Percentiles rank a stretch among this genome's conserved stretches.
Evolutionary conservation across 2,888 invertebrate genomes (phyloP).

Genomic region (Neoascia interrupta): DNA sequence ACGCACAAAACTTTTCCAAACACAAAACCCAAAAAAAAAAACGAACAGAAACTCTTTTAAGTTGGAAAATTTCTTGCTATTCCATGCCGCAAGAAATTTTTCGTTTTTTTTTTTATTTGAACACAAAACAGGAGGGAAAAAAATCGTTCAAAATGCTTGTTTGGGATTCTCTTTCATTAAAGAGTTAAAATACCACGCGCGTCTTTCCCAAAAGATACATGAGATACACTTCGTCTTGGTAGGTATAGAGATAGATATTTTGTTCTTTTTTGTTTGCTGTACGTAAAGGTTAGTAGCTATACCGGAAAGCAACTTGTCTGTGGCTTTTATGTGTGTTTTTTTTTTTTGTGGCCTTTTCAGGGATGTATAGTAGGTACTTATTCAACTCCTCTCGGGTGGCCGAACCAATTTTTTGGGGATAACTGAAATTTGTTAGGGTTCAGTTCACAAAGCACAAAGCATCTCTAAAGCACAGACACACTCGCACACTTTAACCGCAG

Average conservation of each 20-base stretch:
- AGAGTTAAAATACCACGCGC: slow-evolving; percentile 35
- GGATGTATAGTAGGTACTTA: no score
- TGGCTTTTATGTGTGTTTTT: slow-evolving; percentile 35
- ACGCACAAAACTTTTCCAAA: not conserved
- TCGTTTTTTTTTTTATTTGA: slow-evolving; percentile 3
- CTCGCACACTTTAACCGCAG: not conserved
- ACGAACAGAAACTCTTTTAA: not conserved
- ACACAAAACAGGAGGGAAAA: slow-evolving; percentile 10
- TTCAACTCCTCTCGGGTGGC: not conserved
- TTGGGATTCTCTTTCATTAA: slow-evolving; percentile 24
- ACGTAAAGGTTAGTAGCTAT: not conserved
- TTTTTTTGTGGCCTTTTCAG: slow-evolving; percentile 14
- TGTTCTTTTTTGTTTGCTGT: slow-evolving; percentile 4
- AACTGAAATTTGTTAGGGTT: slow-evolving; percentile 24
- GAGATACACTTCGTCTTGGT: slow-evolving; percentile 15
- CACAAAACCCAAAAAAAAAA: not conserved
- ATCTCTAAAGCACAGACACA: not conserved
- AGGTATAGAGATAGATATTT: not conserved
- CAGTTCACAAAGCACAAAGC: slow-evolving; percentile 8
- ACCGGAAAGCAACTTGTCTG: slow-evolving; percentile 52
- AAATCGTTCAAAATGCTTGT: slow-evolving; percentile 10
- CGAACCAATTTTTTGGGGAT: not conserved
- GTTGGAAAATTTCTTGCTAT: slow-evolving; percentile 66
- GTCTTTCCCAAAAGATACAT: slow-evolving; percentile 33
- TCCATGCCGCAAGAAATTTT: slow-evolving; percentile 71